These are phyloP conservation scores for Phymorhynchus buccinoides DNA, from an alignment of 1,140 invertebrate genomes.

Conservation along the genomic window DNA sequence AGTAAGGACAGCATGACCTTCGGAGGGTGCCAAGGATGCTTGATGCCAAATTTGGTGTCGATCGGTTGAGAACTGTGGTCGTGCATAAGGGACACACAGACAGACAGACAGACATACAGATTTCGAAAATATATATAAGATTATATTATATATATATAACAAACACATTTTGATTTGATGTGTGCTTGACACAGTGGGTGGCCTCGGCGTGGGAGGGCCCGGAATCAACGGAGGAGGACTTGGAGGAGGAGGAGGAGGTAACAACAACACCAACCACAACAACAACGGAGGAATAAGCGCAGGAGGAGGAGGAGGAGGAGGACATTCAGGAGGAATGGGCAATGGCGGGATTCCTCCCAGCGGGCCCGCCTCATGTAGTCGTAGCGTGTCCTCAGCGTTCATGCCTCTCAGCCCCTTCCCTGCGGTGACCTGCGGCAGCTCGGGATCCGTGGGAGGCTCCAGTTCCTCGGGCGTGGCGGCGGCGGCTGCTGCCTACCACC, in stretches of 20 bases:
- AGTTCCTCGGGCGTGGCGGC: constrained; percentile 44
- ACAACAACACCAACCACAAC: no score
- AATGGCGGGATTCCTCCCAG: constrained; percentile 17
- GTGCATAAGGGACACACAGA: no score
- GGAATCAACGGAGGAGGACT: not conserved
- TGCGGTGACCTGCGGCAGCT: constrained; percentile 56
- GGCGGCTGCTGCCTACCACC: constrained; percentile 59
- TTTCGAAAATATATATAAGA: no score
- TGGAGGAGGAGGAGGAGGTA: constrained; percentile 39
- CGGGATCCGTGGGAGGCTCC: constrained; percentile 40
- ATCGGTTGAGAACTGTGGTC: no score
- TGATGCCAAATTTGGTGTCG: no score
- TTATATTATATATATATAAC: no score
- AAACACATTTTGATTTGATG: no score
- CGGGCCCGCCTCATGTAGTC: constrained; percentile 35
- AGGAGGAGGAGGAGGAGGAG: constrained; percentile 33
- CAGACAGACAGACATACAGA: no score
- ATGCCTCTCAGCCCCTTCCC: constrained; percentile 68
- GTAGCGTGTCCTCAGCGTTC: constrained; percentile 64
- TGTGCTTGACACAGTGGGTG: not conserved
- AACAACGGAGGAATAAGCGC: not conserved
- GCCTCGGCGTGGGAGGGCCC: not conserved
- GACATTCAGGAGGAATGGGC: constrained; percentile 20
- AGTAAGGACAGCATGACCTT: no score
- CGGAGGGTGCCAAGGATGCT: no score